A percentile compares a stretch with the other conserved stretches of the same genome.
Evolutionary conservation across 1,140 invertebrate species (phyloP).

Genomic region (Wiebesia pumilae): DNA sequence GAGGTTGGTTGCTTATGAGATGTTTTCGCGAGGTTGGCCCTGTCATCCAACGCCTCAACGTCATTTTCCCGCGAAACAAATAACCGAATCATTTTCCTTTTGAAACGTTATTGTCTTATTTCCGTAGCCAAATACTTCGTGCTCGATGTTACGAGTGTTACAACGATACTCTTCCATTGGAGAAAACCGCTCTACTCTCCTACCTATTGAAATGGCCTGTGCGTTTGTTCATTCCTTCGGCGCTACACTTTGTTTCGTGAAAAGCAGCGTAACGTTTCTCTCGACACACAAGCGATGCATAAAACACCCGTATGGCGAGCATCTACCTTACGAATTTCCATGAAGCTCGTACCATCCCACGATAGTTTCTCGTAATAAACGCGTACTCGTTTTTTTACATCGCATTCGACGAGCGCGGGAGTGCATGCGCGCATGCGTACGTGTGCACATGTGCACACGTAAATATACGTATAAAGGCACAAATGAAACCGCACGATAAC

Average conservation of each 20-base stretch:
- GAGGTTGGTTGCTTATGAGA: too few species aligned
- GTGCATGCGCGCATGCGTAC: neutral
- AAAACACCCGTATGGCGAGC: slow-evolving; percentile 6
- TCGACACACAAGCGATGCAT: neutral
- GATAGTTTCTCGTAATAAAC: slow-evolving; percentile 33
- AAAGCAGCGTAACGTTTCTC: neutral
- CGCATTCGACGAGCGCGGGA: neutral
- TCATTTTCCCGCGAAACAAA: too few species aligned
- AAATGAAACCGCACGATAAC: slow-evolving; percentile 18
- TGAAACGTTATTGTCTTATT: too few species aligned
- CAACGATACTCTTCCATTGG: neutral
- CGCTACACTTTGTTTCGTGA: neutral
- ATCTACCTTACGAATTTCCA: slow-evolving; percentile 1
- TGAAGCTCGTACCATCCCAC: slow-evolving; percentile 28
- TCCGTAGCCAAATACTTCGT: too few species aligned
- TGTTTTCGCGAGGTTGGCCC: too few species aligned
- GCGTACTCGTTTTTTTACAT: slow-evolving; percentile 23
- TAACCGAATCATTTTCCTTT: too few species aligned
- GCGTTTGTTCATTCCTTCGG: neutral
- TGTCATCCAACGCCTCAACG: too few species aligned
- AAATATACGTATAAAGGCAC: neutral
- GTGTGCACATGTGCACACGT: neutral
- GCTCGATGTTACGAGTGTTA: neutral
- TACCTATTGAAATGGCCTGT: neutral
- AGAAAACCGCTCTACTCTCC: neutral